Evolutionary conservation across 2,888 invertebrate species (phyloP).

Genomic region (Aphidoletes aphidimyza): DNA sequence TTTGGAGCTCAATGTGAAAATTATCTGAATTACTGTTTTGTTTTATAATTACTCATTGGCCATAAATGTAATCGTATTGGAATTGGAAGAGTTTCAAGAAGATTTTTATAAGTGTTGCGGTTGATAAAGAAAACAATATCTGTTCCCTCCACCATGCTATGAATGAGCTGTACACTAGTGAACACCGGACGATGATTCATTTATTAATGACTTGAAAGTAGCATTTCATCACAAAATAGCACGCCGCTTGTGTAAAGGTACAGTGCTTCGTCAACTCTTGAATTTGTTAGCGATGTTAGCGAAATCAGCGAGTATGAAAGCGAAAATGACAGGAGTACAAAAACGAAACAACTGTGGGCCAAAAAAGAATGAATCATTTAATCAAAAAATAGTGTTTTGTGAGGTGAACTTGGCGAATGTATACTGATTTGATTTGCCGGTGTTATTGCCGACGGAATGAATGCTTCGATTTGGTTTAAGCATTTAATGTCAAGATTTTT

Average conservation of each 20-base stretch:
- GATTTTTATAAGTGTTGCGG: background rate
- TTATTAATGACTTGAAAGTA: constrained; percentile 7
- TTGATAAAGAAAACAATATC: background rate
- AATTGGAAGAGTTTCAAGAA: background rate
- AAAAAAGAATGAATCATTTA: background rate
- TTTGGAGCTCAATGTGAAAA: no score
- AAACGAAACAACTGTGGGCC: background rate
- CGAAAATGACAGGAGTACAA: background rate
- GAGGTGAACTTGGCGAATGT: background rate
- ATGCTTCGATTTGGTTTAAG: background rate
- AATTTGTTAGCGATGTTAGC: background rate
- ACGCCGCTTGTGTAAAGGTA: background rate
- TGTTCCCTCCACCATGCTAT: no score
- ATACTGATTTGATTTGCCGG: constrained; percentile 1
- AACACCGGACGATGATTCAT: constrained; percentile 21
- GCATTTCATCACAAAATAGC: constrained; percentile 26
- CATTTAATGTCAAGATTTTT: background rate
- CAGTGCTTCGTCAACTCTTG: constrained; percentile 1
- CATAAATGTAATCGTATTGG: background rate
- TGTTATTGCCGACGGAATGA: background rate
- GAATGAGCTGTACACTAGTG: background rate
- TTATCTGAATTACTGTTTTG: no score
- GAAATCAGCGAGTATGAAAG: constrained; percentile 10
- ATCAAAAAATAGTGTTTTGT: background rate
- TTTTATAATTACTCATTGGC: no score